Evolutionary conservation across 2,797 vertebrate genomes (phyloP), one percentile per base, ranked within the genome.

Genomic region (Oreochromis mossambicus): DNA sequence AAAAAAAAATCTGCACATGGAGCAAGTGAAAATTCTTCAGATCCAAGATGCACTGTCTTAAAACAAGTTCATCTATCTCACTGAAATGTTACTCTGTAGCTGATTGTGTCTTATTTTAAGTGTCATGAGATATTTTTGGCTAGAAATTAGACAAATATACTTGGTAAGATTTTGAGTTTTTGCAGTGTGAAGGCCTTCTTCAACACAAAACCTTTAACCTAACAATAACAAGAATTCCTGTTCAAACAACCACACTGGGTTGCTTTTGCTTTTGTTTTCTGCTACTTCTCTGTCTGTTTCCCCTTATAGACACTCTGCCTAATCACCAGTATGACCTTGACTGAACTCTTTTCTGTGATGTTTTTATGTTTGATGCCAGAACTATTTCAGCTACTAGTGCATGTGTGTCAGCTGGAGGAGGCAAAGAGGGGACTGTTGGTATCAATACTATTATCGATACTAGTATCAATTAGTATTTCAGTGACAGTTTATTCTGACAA

Each of bases 361-460:
- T 96, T 96, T 96, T 96, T 96, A 92, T 91, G 92, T 96, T 96
- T 97, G 94, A 97, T 96, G 96, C 95, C 95, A 96, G 96, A 97
- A 38, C 36, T 38, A 10, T 38, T 38, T 38, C 36, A 38, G 36
- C 36, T 38, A 9, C 36, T 38, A 38, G 36, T 38, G 34, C 8
- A 8, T 36, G 36, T 38, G 36, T 38, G 36, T 38, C 36, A 38
- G 34, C 34, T 36, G 34, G 34, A 36, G 34, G 34, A 36, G 34
- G 34, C 34, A 36, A 36, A 36, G 34, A 36, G 8, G 34, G 34
- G 3, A 36, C 34, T 36, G 34, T 9, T 36, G 8, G 8, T 9
- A 36, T 36, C 3, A 36, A 38, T 38, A 4, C 36, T 38, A 38
- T 8, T 38, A 38, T 38, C 8, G 3, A 38, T 38, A 38, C 36